Base-by-base conservation (phyloP, 1,140 invertebrate species). In the Mesaphorura yosii region DNA sequence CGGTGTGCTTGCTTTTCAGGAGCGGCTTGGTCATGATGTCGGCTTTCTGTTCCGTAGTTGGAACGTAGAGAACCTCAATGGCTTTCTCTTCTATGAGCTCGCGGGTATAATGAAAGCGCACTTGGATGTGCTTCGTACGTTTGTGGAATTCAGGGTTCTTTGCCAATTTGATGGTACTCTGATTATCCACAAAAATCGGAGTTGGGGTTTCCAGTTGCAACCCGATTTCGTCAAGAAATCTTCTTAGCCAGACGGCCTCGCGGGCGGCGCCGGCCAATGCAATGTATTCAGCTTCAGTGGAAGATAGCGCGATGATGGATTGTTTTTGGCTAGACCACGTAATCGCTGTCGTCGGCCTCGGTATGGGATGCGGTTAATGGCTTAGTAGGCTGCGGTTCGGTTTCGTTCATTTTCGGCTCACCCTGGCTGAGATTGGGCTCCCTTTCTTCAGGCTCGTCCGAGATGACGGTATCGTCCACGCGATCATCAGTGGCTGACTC, bases 221-320 rank as follows among this genome's bases (percentile, higher is more conserved):
- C 12, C 39, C 44, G 22, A 64, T 31, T 23, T 63, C 58, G 7
- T 26, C n/a, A 3, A 64, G 10, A 7, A 66, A n/a, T 20, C 61
- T 53, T 39, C 50, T 63, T 23, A 67, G 44, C 60, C 65, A 67
- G 10, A 61, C 26, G 14, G 55, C 51, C 53, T 68, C 65, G 25
- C 52, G 51, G 14, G 50, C 39, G 34, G 53, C 53, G 25, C 45
- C 48, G 44, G 41, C 51, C 0, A 65, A 48, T 7, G 62, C 52
- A 6, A 59, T 45, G 27, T 67, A 66, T 44, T 69, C 62, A 29
- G 68, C 65, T 38, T 69, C 64, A 12, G 65, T 60, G 12, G 68
- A 63, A 5, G 66, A 68, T 1, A 69, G 57, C 3, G 68, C 65
- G 19, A 69, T 60, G 20, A 51, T 55, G 7, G 39, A 7, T 53